Evolutionary conservation across 2,113 vertebrate species (phyloP).

Genomic region (Dromiciops gliroides): DNA sequence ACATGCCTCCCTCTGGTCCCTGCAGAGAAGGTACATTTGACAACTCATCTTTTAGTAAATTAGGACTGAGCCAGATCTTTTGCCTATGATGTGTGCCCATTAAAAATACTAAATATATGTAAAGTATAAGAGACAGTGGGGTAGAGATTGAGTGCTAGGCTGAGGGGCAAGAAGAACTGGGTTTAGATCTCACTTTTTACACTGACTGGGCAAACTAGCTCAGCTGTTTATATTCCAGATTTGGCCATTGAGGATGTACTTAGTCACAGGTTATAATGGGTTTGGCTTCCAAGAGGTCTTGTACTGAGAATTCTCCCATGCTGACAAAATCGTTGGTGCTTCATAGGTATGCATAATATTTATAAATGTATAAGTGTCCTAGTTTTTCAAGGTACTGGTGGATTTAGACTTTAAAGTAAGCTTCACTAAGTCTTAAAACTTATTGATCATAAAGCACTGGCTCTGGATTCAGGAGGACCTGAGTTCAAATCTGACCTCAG

Average conservation of each 20-base stretch:
- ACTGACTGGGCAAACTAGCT: neutral
- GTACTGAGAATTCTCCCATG: neutral
- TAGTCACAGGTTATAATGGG: neutral
- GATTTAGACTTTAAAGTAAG: constrained; percentile 38
- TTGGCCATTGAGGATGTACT: neutral
- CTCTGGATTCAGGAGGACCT: too few species aligned
- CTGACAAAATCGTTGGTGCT: neutral
- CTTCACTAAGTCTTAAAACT: constrained; percentile 1
- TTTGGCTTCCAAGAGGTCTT: neutral
- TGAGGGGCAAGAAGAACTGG: neutral
- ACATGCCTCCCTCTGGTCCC: neutral
- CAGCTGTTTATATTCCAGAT: neutral
- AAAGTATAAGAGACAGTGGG: neutral
- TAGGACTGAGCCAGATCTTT: neutral
- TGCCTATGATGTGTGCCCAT: neutral
- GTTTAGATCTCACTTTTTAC: neutral
- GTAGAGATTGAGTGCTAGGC: neutral
- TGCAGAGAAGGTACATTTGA: neutral
- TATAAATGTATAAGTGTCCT: neutral
- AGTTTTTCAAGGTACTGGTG: neutral
- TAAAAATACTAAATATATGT: neutral
- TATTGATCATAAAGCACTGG: too few species aligned
- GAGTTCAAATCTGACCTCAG: too few species aligned
- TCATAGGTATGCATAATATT: neutral
- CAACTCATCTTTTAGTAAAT: neutral